Evolutionary conservation across 2,888 invertebrate genomes (phyloP).

Genomic region (Beris morrisii): DNA sequence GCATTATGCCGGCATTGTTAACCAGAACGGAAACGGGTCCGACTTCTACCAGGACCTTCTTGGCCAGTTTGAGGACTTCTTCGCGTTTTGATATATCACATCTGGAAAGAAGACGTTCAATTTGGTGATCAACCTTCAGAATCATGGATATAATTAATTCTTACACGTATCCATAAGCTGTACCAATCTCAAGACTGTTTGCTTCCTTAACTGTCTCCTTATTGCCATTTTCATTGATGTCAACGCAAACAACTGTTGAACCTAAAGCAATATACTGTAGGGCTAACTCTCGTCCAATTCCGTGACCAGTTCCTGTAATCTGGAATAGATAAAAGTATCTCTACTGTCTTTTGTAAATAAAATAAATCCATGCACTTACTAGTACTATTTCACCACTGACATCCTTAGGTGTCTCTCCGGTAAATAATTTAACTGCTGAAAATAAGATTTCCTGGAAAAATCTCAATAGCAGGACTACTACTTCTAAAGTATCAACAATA

Average conservation of each 20-base stretch:
- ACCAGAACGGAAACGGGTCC: slow-evolving; percentile 77
- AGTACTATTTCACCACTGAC: slow-evolving; percentile 76
- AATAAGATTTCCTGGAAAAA: slow-evolving; percentile 27
- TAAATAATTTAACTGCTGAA: slow-evolving; percentile 28
- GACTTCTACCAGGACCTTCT: slow-evolving; percentile 67
- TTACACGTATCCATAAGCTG: slow-evolving; percentile 58
- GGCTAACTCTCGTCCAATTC: slow-evolving; percentile 79
- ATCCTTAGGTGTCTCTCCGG: slow-evolving; percentile 62
- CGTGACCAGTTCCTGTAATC: slow-evolving; percentile 86
- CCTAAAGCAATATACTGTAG: slow-evolving; percentile 71
- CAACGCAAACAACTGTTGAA: slow-evolving; percentile 74
- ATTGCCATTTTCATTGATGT: slow-evolving; percentile 72
- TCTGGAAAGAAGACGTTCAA: slow-evolving; percentile 53
- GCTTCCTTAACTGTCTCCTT: slow-evolving; percentile 67
- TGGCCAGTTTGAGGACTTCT: slow-evolving; percentile 66
- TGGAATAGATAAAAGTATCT: slow-evolving; percentile 47
- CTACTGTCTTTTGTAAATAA: background rate
- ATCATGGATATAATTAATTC: slow-evolving; percentile 25
- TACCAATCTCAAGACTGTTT: slow-evolving; percentile 47
- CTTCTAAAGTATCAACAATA: background rate
- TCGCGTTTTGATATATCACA: slow-evolving; percentile 77
- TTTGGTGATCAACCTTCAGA: background rate
- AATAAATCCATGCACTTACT: slow-evolving; percentile 60
- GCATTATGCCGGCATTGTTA: slow-evolving; percentile 89
- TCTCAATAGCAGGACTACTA: slow-evolving; percentile 16